Conservation (phyloP, 2,888 invertebrate genomes). For the Dryocosmus kuriphilus region DNA sequence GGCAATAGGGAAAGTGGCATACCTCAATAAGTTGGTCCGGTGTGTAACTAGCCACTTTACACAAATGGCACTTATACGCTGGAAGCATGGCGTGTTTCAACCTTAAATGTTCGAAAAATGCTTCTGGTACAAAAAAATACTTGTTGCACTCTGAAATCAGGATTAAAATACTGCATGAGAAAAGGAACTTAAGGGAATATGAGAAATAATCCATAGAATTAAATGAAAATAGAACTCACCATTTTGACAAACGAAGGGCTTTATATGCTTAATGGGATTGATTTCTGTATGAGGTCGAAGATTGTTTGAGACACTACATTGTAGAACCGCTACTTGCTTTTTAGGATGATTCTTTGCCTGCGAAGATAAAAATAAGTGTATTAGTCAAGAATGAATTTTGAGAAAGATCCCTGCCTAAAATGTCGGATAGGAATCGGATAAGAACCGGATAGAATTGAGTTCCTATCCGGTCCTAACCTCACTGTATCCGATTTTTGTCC, state of each 20-base stretch:
- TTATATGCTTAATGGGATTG: conserved; percentile 65
- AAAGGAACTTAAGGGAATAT: background rate
- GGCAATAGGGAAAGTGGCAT: conserved; percentile 41
- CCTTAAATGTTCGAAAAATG: conserved; percentile 71
- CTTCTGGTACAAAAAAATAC: conserved; percentile 72
- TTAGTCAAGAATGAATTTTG: background rate
- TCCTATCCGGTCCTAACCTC: too few species aligned
- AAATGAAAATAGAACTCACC: conserved; percentile 57
- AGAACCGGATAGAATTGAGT: too few species aligned
- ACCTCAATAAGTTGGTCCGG: conserved; percentile 66
- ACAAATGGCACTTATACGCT: conserved; percentile 76
- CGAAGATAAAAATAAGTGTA: too few species aligned
- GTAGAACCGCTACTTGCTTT: conserved; percentile 50
- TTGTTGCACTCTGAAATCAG: conserved; percentile 69
- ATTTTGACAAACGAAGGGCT: conserved; percentile 72
- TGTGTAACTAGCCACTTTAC: conserved; percentile 75
- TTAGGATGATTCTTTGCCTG: conserved; percentile 45
- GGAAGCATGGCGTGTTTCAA: conserved; percentile 62
- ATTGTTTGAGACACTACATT: conserved; percentile 47
- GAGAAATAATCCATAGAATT: conserved; percentile 4
- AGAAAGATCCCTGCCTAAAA: too few species aligned
- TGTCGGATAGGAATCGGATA: too few species aligned
- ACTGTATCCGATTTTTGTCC: too few species aligned
- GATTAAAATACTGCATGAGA: conserved; percentile 20
- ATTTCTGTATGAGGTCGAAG: conserved; percentile 62